phyloP scores from a whole-genome alignment of 2,113 vertebrate species.

The Nothoprocta perdicaria region DNA sequence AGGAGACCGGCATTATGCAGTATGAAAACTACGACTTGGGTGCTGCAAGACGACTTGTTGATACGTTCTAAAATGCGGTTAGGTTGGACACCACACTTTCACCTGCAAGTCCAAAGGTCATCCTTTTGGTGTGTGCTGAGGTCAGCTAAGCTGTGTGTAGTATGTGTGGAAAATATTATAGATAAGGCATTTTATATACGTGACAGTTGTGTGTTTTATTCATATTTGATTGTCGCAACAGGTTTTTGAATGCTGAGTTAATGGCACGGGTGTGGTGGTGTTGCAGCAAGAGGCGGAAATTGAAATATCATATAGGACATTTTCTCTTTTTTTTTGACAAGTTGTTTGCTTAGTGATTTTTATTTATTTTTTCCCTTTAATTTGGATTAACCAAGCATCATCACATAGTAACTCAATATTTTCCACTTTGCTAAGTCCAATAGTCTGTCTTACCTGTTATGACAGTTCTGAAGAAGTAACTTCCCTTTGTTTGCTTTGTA shows the following conservation, averaged over 20 bases:
- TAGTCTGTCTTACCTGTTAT: background rate
- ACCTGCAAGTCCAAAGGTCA: accelerated
- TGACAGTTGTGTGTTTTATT: accelerated
- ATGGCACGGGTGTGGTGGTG: background rate
- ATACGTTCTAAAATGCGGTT: background rate
- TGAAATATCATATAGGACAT: background rate
- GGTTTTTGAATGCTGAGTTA: accelerated
- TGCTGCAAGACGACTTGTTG: background rate
- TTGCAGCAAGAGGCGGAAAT: background rate
- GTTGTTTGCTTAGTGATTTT: background rate
- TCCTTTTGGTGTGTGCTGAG: background rate
- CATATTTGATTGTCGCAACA: background rate
- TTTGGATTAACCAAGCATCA: no score
- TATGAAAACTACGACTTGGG: accelerated
- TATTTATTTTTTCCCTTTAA: no score
- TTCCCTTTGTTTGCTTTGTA: background rate
- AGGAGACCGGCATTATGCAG: background rate
- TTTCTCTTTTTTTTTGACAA: accelerated
- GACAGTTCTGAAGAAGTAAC: background rate
- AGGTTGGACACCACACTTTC: accelerated
- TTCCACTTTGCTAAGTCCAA: background rate
- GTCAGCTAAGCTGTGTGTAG: accelerated
- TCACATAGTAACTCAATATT: background rate
- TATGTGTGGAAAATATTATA: background rate
- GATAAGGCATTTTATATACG: background rate